Conservation (phyloP, 1,140 invertebrate species). For the Lordiphosa clarofinis region DNA sequence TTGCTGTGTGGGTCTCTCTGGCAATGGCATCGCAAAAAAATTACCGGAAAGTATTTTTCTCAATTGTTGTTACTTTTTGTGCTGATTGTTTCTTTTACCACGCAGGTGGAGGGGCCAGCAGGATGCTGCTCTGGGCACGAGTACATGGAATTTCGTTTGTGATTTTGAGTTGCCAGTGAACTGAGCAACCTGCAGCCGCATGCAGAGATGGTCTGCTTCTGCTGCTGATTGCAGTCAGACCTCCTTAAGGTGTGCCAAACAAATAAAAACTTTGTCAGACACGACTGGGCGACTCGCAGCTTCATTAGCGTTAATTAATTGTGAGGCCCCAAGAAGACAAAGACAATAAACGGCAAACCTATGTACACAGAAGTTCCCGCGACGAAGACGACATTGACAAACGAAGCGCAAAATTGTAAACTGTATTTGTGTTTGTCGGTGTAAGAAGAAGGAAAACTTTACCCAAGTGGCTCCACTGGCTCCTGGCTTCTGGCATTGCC, state of each 20-base stretch:
- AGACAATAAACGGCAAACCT: conserved; percentile 17
- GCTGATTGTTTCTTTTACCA: conserved; percentile 55
- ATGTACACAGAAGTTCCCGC: conserved; percentile 31
- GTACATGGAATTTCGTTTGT: conserved; percentile 52
- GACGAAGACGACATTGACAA: conserved; percentile 57
- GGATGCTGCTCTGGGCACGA: conserved; percentile 62
- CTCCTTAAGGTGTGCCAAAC: conserved; percentile 22
- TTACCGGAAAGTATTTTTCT: conserved; percentile 70
- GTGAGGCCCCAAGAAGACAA: conserved; percentile 55
- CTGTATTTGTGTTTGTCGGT: background rate
- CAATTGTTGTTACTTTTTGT: conserved; percentile 73
- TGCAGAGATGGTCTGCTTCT: conserved; percentile 14
- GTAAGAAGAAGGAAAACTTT: conserved; percentile 22
- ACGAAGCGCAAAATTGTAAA: conserved; percentile 68
- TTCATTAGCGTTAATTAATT: conserved; percentile 77
- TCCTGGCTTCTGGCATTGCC: conserved; percentile 16
- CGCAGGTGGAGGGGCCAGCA: conserved; percentile 1
- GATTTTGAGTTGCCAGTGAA: conserved; percentile 33
- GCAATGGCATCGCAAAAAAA: conserved; percentile 49
- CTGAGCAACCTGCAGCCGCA: conserved; percentile 36
- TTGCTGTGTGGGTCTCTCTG: conserved; percentile 31
- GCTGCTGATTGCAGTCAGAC: conserved; percentile 17
- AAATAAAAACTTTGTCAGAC: conserved; percentile 52
- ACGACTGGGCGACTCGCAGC: conserved; percentile 28
- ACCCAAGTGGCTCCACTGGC: conserved; percentile 9